Conservation (phyloP, 1,140 invertebrate species). For the Aphelenchoides besseyi region DNA sequence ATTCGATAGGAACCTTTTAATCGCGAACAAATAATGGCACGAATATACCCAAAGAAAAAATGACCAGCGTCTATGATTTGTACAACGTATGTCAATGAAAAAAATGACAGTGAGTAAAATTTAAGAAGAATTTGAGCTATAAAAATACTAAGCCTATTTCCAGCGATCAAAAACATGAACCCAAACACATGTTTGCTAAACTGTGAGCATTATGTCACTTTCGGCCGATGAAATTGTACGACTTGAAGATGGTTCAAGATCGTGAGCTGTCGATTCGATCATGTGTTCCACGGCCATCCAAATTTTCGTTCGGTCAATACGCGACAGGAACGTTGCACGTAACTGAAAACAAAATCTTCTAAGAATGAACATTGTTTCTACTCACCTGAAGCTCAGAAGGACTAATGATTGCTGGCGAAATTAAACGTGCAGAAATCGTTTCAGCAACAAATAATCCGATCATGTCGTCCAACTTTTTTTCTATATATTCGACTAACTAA, state of each 20-base stretch:
- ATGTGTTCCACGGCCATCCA: slow-evolving; percentile 26
- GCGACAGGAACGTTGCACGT: slow-evolving; percentile 46
- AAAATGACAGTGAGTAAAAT: too few relatives aligned
- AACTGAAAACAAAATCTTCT: slow-evolving; percentile 30
- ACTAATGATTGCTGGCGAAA: slow-evolving; percentile 31
- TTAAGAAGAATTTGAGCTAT: too few relatives aligned
- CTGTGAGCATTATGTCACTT: not conserved
- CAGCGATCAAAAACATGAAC: too few relatives aligned
- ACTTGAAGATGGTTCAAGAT: not conserved
- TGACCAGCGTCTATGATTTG: too few relatives aligned
- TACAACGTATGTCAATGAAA: too few relatives aligned
- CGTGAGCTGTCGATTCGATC: slow-evolving; percentile 7
- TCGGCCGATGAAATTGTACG: slow-evolving; percentile 1
- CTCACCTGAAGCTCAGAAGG: slow-evolving; percentile 38
- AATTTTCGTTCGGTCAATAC: slow-evolving; percentile 20
- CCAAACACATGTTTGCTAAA: too few relatives aligned
- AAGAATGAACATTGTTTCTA: not conserved
- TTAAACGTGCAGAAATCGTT: slow-evolving; percentile 33
- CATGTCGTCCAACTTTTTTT: slow-evolving; percentile 25
- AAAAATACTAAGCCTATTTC: too few relatives aligned
- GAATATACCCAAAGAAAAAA: too few relatives aligned
- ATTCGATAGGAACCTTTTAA: too few relatives aligned
- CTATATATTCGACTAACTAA: slow-evolving; percentile 29
- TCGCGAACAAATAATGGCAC: too few relatives aligned
- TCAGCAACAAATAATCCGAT: slow-evolving; percentile 44